phyloP scores from a whole-genome alignment of 2,113 vertebrate genomes.

The Tympanuchus pallidicinctus region DNA sequence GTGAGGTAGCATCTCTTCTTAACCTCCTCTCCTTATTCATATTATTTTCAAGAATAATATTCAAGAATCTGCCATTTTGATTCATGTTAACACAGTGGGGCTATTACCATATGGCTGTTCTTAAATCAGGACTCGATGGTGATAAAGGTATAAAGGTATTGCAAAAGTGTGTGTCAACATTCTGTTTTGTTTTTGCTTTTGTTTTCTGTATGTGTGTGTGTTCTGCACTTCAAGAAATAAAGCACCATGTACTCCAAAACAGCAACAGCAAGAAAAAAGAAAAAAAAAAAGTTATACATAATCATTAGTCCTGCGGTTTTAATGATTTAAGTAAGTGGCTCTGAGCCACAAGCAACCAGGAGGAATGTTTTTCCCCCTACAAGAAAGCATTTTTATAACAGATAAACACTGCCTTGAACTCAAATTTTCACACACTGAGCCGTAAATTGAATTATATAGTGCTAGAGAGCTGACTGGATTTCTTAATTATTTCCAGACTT shows the following conservation, averaged over 20 bases:
- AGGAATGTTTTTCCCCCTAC: background rate
- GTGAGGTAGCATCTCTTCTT: background rate
- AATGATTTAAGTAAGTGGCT: constrained; percentile 8
- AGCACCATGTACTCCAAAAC: background rate
- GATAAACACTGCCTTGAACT: constrained; percentile 51
- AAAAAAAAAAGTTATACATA: background rate
- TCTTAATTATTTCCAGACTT: constrained; percentile 67
- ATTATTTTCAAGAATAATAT: background rate
- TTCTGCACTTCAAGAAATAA: background rate
- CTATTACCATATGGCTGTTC: background rate
- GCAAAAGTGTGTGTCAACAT: background rate
- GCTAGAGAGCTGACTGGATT: constrained; percentile 37
- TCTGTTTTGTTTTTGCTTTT: background rate
- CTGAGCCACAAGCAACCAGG: constrained; percentile 13
- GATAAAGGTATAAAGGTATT: background rate
- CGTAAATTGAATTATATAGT: constrained; percentile 61
- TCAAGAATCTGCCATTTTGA: background rate
- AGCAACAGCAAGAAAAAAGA: background rate
- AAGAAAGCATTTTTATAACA: constrained; percentile 47
- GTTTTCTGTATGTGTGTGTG: background rate
- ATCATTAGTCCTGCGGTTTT: background rate
- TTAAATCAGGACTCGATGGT: background rate
- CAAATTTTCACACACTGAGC: constrained; percentile 59
- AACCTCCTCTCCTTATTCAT: background rate
- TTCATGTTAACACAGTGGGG: background rate